Base-by-base conservation (phyloP, 2,797 vertebrate species). In the Varecia variegata region DNA sequence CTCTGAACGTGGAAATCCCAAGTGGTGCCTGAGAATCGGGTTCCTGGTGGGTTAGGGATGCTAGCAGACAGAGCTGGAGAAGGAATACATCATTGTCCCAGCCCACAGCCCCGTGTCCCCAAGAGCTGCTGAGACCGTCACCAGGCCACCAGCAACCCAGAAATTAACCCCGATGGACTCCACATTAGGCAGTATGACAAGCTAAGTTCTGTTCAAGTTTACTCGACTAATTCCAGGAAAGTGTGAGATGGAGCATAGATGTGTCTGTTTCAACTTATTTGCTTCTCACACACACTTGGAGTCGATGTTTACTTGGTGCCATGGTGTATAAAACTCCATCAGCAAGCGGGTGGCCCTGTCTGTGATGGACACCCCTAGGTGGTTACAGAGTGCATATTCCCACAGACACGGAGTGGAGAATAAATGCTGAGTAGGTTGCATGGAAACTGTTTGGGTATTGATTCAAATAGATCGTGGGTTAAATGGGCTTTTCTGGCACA, bases 1-100 rank as follows among this genome's bases (percentile, higher is more conserved):
- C 47, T 23, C 20, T 30, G 4, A 38, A 30, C 0, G 0, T 1
- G 1, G 45, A 10, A 15, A 3, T 32, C 73, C 40, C n/a, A 15
- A 3, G 7, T 15, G 38, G 38, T 17, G 40, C 7, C 0, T 50
- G 20, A 40, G 21, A 21, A 21, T 5, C 9, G n/a, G n/a, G 30
- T 11, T 35, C 2, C 52, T 17, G 2, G 0, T 10, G 27, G 14
- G 9, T 13, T 1, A 0, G 50, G 50, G 83, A 6, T 0, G 3
- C 47, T 20, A 21, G 38, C 30, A 11, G 58, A 43, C 71, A n/a
- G 14, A 27, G 70, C 58, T 11, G 25, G 23, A 56, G 40, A 25
- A 25, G 43, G n/a, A 71, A 9, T 13, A 7, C 6, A 20, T 30
- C 15, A 7, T 32, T 7, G 27, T 6, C 30, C 47, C 56, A 58